Conservation (phyloP, 2,888 invertebrate genomes). For the Chloroclysta siterata region DNA sequence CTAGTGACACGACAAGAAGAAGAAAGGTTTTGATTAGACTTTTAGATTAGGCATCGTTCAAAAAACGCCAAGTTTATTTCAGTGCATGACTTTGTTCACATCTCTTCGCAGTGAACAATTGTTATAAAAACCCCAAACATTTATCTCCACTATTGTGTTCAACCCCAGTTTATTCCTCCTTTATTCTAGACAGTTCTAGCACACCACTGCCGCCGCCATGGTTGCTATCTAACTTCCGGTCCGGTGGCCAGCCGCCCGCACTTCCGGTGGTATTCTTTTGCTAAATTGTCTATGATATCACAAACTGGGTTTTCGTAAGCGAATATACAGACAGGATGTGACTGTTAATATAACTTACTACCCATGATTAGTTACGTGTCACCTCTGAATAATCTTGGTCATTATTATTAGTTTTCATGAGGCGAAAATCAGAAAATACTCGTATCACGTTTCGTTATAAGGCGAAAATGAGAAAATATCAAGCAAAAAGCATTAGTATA, state of each 20-base stretch:
- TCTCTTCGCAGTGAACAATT: background rate
- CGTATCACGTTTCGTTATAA: too few relatives aligned
- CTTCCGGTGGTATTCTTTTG: conserved; percentile 48
- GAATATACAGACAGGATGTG: background rate
- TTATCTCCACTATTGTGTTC: conserved; percentile 18
- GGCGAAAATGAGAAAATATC: too few relatives aligned
- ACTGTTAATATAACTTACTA: background rate
- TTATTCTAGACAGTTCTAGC: conserved; percentile 37
- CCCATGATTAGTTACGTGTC: background rate
- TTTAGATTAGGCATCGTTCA: background rate
- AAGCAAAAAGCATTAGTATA: too few relatives aligned
- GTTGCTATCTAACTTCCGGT: conserved; percentile 55
- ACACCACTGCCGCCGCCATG: conserved; percentile 41
- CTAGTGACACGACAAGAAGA: too few relatives aligned
- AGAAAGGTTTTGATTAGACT: too few relatives aligned
- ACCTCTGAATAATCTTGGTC: too few relatives aligned
- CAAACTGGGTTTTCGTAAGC: background rate
- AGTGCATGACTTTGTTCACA: background rate
- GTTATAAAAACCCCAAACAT: conserved; percentile 1
- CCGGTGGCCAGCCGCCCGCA: conserved; percentile 45
- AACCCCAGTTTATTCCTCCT: conserved; percentile 15
- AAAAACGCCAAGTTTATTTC: background rate
- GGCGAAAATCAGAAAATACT: too few relatives aligned
- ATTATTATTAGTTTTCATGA: too few relatives aligned
- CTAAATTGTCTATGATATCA: conserved; percentile 37